phyloP scores from a whole-genome alignment of 2,888 invertebrate genomes.

The Galeopsomyia nigrocyanea region DNA sequence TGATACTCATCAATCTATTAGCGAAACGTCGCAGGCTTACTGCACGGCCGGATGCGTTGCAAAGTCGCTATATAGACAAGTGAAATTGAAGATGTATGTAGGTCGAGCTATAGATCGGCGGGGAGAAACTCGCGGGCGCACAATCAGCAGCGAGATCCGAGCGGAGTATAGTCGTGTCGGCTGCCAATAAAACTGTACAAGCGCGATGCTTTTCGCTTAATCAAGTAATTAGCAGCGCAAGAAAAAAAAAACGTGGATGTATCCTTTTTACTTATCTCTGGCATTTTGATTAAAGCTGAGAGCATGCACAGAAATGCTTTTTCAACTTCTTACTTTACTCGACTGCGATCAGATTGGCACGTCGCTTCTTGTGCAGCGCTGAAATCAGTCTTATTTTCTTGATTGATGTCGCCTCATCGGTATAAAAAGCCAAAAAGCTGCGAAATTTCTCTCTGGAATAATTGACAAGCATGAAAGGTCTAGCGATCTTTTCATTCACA shows the following conservation, averaged over 20 bases:
- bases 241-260: neutral
- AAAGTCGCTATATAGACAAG: neutral
- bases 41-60: neutral
- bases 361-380: neutral
- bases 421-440: no score
- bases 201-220: slow-evolving; percentile 30
- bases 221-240: slow-evolving; percentile 28
- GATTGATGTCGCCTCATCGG: no score
- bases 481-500: no score
- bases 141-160: neutral
- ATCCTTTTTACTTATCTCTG: slow-evolving; percentile 16
- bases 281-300: slow-evolving; percentile 32
- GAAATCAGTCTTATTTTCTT: no score
- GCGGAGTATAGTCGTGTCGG: neutral
- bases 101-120: neutral
- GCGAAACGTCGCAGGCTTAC: neutral
- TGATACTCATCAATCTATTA: no score
- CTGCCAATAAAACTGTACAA: slow-evolving; percentile 20
- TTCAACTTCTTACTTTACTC: slow-evolving; percentile 2
- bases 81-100: slow-evolving; percentile 8
- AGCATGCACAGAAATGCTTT: slow-evolving; percentile 15
- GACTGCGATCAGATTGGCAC: slow-evolving; percentile 17
- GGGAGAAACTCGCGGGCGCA: no score
- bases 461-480: no score
- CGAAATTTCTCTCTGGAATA: no score